A percentile compares a stretch with the other conserved stretches of the same genome.
These are phyloP conservation scores for Zoanthus sansibaricus DNA, from an alignment of 92 coral and sea anemone species.

Conservation along the genomic window DNA sequence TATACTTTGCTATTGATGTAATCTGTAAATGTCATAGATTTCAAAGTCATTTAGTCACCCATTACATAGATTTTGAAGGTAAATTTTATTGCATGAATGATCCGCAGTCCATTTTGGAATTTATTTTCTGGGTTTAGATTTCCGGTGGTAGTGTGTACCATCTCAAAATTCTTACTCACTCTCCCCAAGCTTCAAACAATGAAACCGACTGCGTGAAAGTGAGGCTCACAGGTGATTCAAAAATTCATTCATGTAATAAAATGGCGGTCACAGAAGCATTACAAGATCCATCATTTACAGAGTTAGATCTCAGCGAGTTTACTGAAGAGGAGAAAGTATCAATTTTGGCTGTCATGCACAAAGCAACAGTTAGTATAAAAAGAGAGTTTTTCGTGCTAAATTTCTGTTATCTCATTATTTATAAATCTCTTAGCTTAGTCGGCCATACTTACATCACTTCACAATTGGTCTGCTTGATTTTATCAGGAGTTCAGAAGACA, in stretches of 20 bases:
- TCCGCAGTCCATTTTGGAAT: neutral
- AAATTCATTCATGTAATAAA: slow-evolving; percentile 43
- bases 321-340: slow-evolving; percentile 90
- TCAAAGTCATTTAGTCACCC: neutral
- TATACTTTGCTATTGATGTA: neutral
- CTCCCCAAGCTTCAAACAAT: neutral
- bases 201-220: slow-evolving; percentile 12
- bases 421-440: neutral
- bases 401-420: neutral
- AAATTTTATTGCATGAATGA: neutral
- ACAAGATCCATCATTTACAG: slow-evolving; percentile 82
- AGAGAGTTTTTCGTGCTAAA: neutral
- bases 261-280: slow-evolving; percentile 87
- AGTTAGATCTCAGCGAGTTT: slow-evolving; percentile 86
- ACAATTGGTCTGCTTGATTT: neutral
- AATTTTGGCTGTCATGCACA: slow-evolving; percentile 90
- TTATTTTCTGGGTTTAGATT: neutral
- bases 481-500: slow-evolving; percentile 43
- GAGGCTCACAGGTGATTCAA: slow-evolving; percentile 39
- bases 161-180: neutral
- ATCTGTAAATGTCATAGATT: neutral
- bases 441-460: neutral
- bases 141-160: neutral
- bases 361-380: slow-evolving; percentile 78
- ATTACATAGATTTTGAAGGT: neutral